Base-by-base conservation (phyloP, 2,797 vertebrate species). In the Danionella dracula region DNA sequence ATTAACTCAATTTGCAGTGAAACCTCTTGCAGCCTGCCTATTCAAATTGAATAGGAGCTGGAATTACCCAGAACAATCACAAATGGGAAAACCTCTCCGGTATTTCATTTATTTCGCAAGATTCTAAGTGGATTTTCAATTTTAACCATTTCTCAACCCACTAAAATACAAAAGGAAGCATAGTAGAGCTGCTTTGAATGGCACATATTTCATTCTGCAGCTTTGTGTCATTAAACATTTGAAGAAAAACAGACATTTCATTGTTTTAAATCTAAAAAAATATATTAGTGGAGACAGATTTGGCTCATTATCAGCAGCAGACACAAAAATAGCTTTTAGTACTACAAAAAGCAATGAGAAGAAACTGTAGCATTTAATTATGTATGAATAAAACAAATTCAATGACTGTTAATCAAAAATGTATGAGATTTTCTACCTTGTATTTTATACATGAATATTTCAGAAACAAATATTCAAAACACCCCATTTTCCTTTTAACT, bases 51-150 rank as follows among this genome's bases (percentile, higher is more conserved):
- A 65, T 55, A 35, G 45, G 29, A 65, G 42, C 40, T 44, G 45
- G 41, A 65, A 55, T 65, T 65, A 54, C 62, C 54, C 50, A 45
- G 35, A 65, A 65, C 37, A 64, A 64, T 65, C 7, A 1, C 38
- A 56, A 56, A 29, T 55, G 42, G 63, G 20, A 29, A 66, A 55
- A 56, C 32, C 31, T 56, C 41, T 38, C 32, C 17, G 34, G 32
- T 66, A 48, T 66, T 56, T 66, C 20, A 46, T 66, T 66, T 56
- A 17, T 37, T 56, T 48, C 10, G 6, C 51, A 56, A 38, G 20
- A 46, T 56, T 57, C 31, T 55, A 45, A 48, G 17, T 13, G 21
- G 42, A 57, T 57, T 57, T 57, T 2, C 12, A 13, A 15, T 29
- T 46, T 57, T 15, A 8, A n/a, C 21, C 12, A 0, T 54, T 23